Base-by-base conservation (phyloP, 2,888 invertebrate species). In the Microplitis manilae region DNA sequence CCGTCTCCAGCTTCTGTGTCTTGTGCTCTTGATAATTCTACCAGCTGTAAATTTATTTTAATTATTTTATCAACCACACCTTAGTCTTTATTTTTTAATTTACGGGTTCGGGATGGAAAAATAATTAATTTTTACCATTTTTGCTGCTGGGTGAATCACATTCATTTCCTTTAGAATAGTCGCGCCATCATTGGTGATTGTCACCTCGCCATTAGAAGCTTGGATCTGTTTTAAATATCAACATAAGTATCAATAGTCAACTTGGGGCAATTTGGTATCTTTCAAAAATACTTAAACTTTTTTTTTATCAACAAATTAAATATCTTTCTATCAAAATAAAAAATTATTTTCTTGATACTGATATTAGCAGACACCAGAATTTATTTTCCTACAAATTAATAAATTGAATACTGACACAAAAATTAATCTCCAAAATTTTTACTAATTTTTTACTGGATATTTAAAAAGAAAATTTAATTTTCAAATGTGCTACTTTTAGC, bases 1-100 rank as follows among this genome's bases (percentile, higher is more conserved):
- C 99, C 99, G 92, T 99, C 99, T 68, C 99, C 99, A 85, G 99
- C 99, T 91, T 99, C 99, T 85, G 98, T 94, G 90, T 99, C 99
- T 91, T 99, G 99, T 17, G 99, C 99, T 86, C 97, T 96, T 1
- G 99, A 98, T 82, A 99, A 92, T 91, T 99, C 99, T 5, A 99
- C 99, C 88, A 99, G 92, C 97, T 97, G 87, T 74, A 92, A 91
- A 60, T 73, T 8, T 9, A 64, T 41, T 7, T 74, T 6, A 30
- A 70, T 59, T 39, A 13, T 74, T 39, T 30, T 30, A 30, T 30
- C 30, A 30, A 30, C 30, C 4, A 30, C 30, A 30, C 2, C 30
- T 60, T 8, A 70, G 39, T 60, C 6, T 4, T 38, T 6, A 40
- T 68, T 15, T 62, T 15, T 9, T 9, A 62, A 17, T 17, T 17